Evolutionary conservation across 2,797 vertebrate species (phyloP), one percentile per base, ranked within the genome.

Genomic region (Erpetoichthys calabaricus): DNA sequence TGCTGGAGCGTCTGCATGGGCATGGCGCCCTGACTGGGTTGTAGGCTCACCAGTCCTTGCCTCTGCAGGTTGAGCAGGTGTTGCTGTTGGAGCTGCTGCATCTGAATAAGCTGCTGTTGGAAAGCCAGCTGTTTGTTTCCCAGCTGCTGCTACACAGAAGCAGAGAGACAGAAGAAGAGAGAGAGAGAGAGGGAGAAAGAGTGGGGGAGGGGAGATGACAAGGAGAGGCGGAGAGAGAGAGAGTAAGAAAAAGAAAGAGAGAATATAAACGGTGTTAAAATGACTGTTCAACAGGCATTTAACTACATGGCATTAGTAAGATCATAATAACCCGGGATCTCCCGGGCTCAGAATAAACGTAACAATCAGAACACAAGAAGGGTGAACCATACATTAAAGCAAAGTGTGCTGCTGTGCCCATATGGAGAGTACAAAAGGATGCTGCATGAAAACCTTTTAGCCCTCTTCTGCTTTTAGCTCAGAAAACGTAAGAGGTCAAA

Each of bases 51-150:
- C 76, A 98, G 84, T 65, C 92, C 94, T 77, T 98, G 94, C 77
- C 95, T 89, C 85, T 98, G 95, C 68, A 98, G 90, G 82, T 91
- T 95, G 75, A 98, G 86, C 78, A 98, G 88, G 78, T 98, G 95
- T 80, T 97, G 94, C 81, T 98, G 95, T 78, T 98, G 95, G 63
- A 98, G 81, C 81, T 97, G 94, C 83, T 98, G 94, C 92, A 98
- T 97, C 81, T 98, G 95, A 73, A 98, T 88, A 73, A 98, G 83
- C 89, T 98, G 95, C 82, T 98, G 95, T 84, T 98, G 95, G 82
- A 98, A 98, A 68, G 92, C 91, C 82, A 98, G 83, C 89, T 98
- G 94, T 80, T 98, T 98, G 75, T 80, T 98, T 76, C 95, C 89
- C 77, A 98, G 77, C 65, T 89, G 88, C 81, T 88, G 78, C 80